Base-by-base conservation (phyloP, 2,888 invertebrate species). In the Apocheima hispidaria region DNA sequence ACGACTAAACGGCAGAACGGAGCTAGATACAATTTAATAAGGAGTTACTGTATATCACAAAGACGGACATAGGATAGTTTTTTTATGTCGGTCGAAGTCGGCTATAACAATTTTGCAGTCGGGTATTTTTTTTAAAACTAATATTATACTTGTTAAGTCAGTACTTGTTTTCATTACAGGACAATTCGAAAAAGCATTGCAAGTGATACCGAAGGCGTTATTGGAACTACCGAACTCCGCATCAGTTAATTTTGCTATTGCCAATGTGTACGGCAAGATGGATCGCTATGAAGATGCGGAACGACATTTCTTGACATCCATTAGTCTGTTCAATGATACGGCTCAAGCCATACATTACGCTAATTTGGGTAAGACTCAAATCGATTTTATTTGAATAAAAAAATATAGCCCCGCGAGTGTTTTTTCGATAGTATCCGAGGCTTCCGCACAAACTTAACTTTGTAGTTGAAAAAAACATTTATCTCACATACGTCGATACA, bases 361-460 rank as follows among this genome's bases (percentile, higher is more conserved):
- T 1, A 99, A 99, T 93, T 93, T 99, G 71, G 98, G 98, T 97
- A 89, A 87, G 87, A n/a, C n/a, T n/a, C n/a, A n/a, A n/a, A n/a
- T n/a, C n/a, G n/a, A n/a, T n/a, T n/a, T n/a, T n/a, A n/a, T n/a
- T n/a, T n/a, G n/a, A n/a, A n/a, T n/a, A n/a, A n/a, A n/a, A n/a
- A n/a, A n/a, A n/a, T n/a, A n/a, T n/a, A n/a, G n/a, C n/a, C n/a
- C n/a, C n/a, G n/a, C n/a, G n/a, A n/a, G n/a, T n/a, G n/a, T n/a
- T n/a, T n/a, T n/a, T n/a, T n/a, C n/a, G n/a, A n/a, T n/a, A n/a
- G n/a, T n/a, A n/a, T n/a, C n/a, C n/a, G n/a, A n/a, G n/a, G n/a
- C n/a, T n/a, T n/a, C n/a, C n/a, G n/a, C n/a, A n/a, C n/a, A n/a
- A n/a, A n/a, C n/a, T n/a, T n/a, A n/a, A n/a, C n/a, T n/a, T n/a